Percentiles rank a stretch among this genome's conserved stretches.
Conservation (phyloP, 2,888 invertebrate species). For the Trachelus troglodyta region DNA sequence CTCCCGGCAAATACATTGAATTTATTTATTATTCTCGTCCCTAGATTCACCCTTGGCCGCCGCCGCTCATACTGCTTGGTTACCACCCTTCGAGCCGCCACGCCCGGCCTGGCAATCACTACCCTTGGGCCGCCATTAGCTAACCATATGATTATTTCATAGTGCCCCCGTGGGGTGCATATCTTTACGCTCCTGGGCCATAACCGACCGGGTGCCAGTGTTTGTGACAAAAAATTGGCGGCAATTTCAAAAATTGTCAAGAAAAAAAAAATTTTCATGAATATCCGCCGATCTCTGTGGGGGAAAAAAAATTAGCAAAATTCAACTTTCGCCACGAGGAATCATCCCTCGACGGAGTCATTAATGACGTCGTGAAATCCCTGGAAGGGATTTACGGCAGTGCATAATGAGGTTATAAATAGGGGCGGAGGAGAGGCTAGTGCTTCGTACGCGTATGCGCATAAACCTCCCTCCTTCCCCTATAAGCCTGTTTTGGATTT, state of each 20-base stretch:
- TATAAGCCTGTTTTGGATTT: background rate
- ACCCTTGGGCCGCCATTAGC: constrained; percentile 57
- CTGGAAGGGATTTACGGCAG: background rate
- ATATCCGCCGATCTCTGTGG: background rate
- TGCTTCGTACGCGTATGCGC: background rate
- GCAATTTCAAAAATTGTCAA: background rate
- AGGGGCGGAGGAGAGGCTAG: constrained; percentile 19
- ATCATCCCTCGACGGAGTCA: background rate
- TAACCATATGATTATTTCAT: constrained; percentile 67
- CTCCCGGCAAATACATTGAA: constrained; percentile 62
- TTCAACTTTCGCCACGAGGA: background rate
- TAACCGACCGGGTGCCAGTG: background rate
- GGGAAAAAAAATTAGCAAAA: background rate
- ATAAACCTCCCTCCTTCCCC: background rate
- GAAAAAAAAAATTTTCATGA: background rate
- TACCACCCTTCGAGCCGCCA: constrained; percentile 12
- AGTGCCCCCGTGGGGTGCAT: constrained; percentile 47
- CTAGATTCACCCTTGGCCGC: constrained; percentile 16
- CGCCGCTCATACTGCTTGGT: background rate
- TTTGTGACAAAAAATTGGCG: background rate
- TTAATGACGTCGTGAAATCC: background rate
- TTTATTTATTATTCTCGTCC: constrained; percentile 63
- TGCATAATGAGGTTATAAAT: constrained; percentile 13
- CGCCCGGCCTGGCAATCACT: constrained; percentile 30
- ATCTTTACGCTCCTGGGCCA: constrained; percentile 29